These are phyloP conservation scores for Hassar affinis DNA, from an alignment of 2,113 vertebrate species.

Conservation along the genomic window DNA sequence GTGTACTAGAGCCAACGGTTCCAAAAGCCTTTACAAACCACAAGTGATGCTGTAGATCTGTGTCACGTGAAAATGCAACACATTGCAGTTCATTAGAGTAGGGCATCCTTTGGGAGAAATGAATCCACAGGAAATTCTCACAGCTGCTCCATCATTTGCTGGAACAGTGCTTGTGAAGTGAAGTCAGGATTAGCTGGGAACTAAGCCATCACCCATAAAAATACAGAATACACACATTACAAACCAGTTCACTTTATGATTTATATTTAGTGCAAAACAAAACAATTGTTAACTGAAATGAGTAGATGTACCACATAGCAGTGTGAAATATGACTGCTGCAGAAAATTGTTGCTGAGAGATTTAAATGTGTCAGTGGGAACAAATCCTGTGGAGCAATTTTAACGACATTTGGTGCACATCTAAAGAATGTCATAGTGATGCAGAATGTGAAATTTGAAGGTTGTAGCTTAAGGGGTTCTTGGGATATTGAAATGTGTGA, in stretches of 20 bases:
- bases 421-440: too few relatives aligned
- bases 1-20: not conserved
- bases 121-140: slow-evolving; percentile 33
- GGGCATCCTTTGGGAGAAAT: not conserved
- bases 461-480: too few relatives aligned
- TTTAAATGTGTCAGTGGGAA: too few relatives aligned
- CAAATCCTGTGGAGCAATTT: too few relatives aligned
- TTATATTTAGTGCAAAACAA: too few relatives aligned
- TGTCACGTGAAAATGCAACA: not conserved
- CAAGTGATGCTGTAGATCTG: not conserved
- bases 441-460: too few relatives aligned
- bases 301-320: too few relatives aligned
- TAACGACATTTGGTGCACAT: too few relatives aligned
- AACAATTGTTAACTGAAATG: too few relatives aligned
- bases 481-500: too few relatives aligned
- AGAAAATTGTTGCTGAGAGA: too few relatives aligned
- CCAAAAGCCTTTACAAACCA: not conserved
- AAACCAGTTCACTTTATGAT: not conserved
- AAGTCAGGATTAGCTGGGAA: not conserved
- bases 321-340: too few relatives aligned
- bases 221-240: not conserved
- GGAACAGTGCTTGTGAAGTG: slow-evolving; percentile 2
- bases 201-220: not conserved
- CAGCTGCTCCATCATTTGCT: slow-evolving; percentile 33
- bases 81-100: not conserved